A percentile compares a stretch with the other conserved stretches of the same genome.
Conservation (phyloP, 2,888 invertebrate species). For the Megamerina dolium region DNA sequence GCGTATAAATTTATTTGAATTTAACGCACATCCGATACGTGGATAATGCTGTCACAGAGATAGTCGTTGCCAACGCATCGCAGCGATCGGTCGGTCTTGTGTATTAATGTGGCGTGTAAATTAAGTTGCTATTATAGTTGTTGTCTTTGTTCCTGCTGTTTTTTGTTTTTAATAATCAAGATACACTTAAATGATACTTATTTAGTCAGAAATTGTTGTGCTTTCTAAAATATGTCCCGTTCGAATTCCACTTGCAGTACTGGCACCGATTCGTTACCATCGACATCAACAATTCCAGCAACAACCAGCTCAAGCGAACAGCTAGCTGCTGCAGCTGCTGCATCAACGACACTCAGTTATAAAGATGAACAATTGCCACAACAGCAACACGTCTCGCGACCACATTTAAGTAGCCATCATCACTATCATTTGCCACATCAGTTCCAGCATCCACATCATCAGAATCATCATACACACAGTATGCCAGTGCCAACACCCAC, state of each 20-base stretch:
- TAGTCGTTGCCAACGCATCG: not conserved
- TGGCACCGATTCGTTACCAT: slow-evolving; percentile 7
- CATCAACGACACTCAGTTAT: slow-evolving; percentile 26
- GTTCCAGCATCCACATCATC: slow-evolving; percentile 45
- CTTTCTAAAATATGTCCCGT: no score
- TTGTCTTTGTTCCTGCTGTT: no score
- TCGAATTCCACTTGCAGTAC: no score
- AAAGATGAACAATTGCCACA: slow-evolving; percentile 20
- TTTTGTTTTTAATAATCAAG: no score
- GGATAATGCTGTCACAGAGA: not conserved
- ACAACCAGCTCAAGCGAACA: slow-evolving; percentile 19
- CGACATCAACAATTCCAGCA: slow-evolving; percentile 19
- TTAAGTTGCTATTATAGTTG: no score
- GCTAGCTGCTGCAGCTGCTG: slow-evolving; percentile 19
- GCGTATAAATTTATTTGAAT: no score
- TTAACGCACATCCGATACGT: no score
- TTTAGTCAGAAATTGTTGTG: no score
- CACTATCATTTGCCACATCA: slow-evolving; percentile 46
- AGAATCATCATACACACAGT: slow-evolving; percentile 42
- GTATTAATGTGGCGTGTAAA: no score
- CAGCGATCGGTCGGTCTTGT: no score
- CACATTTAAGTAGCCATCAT: slow-evolving; percentile 42
- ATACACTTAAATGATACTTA: no score
- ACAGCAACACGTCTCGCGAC: slow-evolving; percentile 28
- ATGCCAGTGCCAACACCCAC: slow-evolving; percentile 40